Evolutionary conservation across 2,113 vertebrate genomes (phyloP), one percentile per base, ranked within the genome.

Genomic region (Andinoacara biseriatus): DNA sequence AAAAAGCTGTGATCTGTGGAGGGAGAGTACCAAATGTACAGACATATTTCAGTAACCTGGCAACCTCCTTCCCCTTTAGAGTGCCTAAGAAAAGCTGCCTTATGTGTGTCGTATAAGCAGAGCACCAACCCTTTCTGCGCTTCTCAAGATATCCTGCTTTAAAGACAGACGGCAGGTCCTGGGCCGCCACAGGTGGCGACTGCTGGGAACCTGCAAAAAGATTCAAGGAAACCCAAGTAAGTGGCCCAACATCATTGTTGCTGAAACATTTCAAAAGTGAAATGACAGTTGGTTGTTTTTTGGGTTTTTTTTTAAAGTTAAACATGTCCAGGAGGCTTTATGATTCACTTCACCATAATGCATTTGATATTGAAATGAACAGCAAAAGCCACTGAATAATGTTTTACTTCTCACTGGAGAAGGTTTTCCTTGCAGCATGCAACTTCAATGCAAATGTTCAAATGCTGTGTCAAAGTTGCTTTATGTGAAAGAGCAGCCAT

Each of bases 91-190:
- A 56, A 75, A 33, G 29, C 10, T 43, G 1, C 15, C 1, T n/a
- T 35, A 18, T 38, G 5, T 72, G 60, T 1, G 54, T 82, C 31
- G 24, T 7, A 59, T 58, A 8, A 56, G 35, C 9, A 40, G 31
- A 69, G 33, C 63, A 88, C 92, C 5, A 77, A 96, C 98, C 98
- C 95, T 99, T 99, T 84, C 98, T 97, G 58, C 97, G 97, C 92
- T 99, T 99, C 94, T 99, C 98, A 61, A 99, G 95, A 89, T 98
- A 97, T 58, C 98, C 98, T 52, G 96, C 95, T 87, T 98, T 98
- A 80, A 98, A 94, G 87, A 98, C 95, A 74, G 94, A 96, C 2
- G 88, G 92, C 81, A 99, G 97, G 83, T 99, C 98, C 85, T 98
- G 97, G 46, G 97, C 97, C 54, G 98, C 97, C 90, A 99, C 76